Evolutionary conservation across 1,140 invertebrate species (phyloP), one percentile per base, ranked within the genome.

Genomic region (Drosophila equinoxialis): DNA sequence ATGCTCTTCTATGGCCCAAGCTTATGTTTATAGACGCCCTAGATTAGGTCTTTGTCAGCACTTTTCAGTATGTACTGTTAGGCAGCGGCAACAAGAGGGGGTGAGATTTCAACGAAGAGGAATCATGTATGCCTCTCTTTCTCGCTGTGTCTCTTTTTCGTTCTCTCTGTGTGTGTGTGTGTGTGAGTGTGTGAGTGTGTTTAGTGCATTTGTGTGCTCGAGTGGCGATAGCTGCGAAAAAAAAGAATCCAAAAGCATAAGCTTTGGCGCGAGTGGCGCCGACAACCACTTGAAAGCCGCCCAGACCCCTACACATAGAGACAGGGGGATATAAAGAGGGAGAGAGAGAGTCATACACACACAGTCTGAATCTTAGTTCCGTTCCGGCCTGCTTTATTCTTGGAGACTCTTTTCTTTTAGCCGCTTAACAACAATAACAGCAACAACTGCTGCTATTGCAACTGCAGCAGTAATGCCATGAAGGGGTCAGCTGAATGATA

Each of bases 1-100:
- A 77, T 59, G 68, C 57, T 68, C 51, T 65, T 65, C 26, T 23
- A 48, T 45, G 51, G 41, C 51, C 73, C 74, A 17, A 77, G 72
- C 73, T 81, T 78, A 89, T 89, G 85, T 89, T 89, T 90, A 90
- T 90, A 84, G 77, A 84, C 85, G 84, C 85, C 84, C 85, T 84
- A 84, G 85, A 89, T 89, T 90, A 89, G 80, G 80, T 90, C 84
- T 89, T 89, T 89, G 85, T 89, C 85, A 89, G 85, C 84, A 89
- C 61, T 81, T 89, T 89, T 89, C 80, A 87, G 84, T 87, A 51
- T 77, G 68, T 73, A 57, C 67, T 74, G 65, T 85, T 68, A 68
- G 77, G 74, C 60, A 71, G 59, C 39, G 35, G 26, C 37, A 30
- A 6, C 30, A 6, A 5, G 30, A 35, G 30, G 41, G 61, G 74